Evolutionary conservation across 2,888 invertebrate species (phyloP).

Genomic region (Sphaeridia pumilis): DNA sequence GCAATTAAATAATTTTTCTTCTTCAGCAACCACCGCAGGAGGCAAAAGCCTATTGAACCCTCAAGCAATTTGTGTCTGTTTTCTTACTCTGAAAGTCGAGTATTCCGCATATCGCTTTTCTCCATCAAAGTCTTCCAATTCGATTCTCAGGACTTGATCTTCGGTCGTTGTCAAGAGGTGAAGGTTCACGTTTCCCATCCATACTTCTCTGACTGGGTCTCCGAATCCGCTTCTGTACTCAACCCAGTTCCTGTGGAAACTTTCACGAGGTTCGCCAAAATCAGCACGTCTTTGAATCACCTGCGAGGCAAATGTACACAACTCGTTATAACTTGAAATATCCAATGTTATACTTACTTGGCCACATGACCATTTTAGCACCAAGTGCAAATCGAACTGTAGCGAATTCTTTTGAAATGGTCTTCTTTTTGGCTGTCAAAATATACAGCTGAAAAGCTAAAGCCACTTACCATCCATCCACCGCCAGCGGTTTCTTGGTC

Average conservation of each 20-base stretch:
- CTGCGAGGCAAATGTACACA: constrained; percentile 43
- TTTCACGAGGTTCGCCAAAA: constrained; percentile 73
- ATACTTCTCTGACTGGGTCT: constrained; percentile 78
- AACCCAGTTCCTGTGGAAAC: constrained; percentile 83
- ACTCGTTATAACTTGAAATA: no score
- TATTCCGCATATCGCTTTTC: constrained; percentile 59
- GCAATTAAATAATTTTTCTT: not conserved
- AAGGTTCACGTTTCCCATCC: constrained; percentile 87
- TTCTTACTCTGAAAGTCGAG: constrained; percentile 32
- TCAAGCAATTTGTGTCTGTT: not conserved
- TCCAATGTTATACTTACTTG: no score
- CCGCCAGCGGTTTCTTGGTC: constrained; percentile 80
- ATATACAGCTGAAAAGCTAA: not conserved
- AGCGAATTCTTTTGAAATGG: no score
- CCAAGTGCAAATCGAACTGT: no score
- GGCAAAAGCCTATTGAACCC: not conserved
- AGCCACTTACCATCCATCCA: constrained; percentile 73
- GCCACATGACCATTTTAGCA: no score
- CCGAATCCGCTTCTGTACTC: constrained; percentile 89
- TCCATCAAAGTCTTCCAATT: constrained; percentile 83
- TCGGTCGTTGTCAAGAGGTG: constrained; percentile 87
- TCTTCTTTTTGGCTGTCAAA: no score
- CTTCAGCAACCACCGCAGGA: not conserved
- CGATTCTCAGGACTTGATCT: constrained; percentile 73
- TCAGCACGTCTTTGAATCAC: constrained; percentile 82